Evolutionary conservation across 2,797 vertebrate genomes (phyloP).

Genomic region (Schizopygopsis pylzovi): DNA sequence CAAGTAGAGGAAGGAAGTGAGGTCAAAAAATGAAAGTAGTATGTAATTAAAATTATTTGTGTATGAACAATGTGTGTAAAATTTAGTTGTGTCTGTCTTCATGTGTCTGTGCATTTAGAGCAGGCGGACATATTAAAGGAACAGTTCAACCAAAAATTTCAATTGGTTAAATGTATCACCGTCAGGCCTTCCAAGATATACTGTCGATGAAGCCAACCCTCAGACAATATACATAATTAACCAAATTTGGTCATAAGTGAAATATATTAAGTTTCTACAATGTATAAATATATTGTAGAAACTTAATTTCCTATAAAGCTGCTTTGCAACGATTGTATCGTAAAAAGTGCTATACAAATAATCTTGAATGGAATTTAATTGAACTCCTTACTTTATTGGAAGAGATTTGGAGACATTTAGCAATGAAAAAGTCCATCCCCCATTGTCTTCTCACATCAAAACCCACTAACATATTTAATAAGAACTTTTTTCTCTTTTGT

Average conservation of each 20-base stretch:
- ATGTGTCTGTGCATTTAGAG: neutral
- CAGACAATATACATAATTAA: too few relatives aligned
- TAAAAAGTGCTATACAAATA: too few relatives aligned
- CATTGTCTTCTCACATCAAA: neutral
- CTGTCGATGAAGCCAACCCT: neutral
- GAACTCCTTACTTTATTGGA: neutral
- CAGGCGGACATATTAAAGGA: neutral
- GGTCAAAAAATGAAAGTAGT: neutral
- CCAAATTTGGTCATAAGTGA: too few relatives aligned
- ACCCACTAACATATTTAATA: neutral
- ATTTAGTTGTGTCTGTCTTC: neutral
- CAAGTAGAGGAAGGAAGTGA: constrained; percentile 33
- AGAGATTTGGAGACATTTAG: neutral
- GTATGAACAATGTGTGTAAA: neutral
- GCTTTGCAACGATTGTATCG: too few relatives aligned
- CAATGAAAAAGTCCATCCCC: neutral
- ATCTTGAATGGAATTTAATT: too few relatives aligned
- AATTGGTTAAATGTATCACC: neutral
- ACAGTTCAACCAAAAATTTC: neutral
- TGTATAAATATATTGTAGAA: too few relatives aligned
- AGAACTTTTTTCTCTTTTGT: neutral
- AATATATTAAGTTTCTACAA: too few relatives aligned
- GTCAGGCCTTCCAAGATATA: neutral
- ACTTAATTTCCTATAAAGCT: too few relatives aligned
- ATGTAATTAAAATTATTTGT: neutral